Base-by-base conservation (phyloP, 2,113 vertebrate genomes). In the Canis aureus region DNA sequence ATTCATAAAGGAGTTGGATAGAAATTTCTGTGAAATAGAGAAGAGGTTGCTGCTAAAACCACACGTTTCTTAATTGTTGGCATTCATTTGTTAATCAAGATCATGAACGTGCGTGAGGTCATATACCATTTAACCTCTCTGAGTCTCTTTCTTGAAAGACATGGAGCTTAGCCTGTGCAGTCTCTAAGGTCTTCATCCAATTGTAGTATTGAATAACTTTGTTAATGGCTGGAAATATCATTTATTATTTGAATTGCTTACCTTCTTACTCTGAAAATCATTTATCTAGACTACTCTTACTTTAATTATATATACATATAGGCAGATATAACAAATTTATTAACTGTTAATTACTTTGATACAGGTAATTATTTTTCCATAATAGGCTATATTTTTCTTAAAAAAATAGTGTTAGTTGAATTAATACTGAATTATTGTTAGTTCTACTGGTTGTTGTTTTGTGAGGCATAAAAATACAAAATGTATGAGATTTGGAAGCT, bases 191-290 rank as follows among this genome's bases (percentile, higher is more conserved):
- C 12, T 22, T 59, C 23, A 43, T 43, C 9, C 12, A 80, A 35
- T 20, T 96, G n/a, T 9, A 74, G 35, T 16, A 81, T 1, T 55
- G n/a, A 87, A 71, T 51, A 57, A 85, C 85, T 73, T 76, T 62
- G 53, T 94, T 29, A 85, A 53, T 89, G 12, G 1, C 4, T 88
- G 8, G 1, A 66, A 91, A 76, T 73, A 27, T 2, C 2, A 85
- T 55, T 79, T 86, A 38, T 49, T 35, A 38, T 76, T 90, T 84
- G 43, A 71, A 57, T 20, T 79, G 29, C 38, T 81, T 80, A 80
- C 32, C 17, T 89, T 89, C 27, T 92, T 69, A 89, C 16, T n/a
- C 60, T 76, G 55, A 91, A 97, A 93, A 73, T 59, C 5, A 92
- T 22, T 57, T 49, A 22, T 11, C 5, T 76, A 67, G 27, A 69